A percentile compares a stretch with the other conserved stretches of the same genome.
phyloP scores from a whole-genome alignment of 2,797 vertebrate genomes.

The Balearica regulorum region DNA sequence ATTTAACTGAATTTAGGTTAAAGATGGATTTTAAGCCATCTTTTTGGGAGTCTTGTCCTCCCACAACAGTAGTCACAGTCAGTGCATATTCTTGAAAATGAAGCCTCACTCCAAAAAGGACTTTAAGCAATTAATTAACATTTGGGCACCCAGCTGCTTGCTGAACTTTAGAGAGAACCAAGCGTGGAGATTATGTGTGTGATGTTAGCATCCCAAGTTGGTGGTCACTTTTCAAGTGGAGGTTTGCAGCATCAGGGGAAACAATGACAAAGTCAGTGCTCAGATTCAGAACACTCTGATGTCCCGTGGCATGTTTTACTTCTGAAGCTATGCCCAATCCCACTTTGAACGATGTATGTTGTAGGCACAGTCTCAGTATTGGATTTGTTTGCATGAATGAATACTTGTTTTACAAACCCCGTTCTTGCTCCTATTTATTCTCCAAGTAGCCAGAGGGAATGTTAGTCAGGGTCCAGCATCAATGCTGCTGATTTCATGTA shows the following conservation, averaged over 20 bases:
- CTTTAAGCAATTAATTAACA: background rate
- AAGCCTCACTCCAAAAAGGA: background rate
- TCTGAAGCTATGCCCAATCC: background rate
- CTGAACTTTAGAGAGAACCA: background rate
- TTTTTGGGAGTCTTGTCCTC: background rate
- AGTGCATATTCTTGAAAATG: background rate
- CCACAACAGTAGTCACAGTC: background rate
- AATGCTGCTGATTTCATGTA: background rate
- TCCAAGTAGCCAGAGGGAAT: background rate
- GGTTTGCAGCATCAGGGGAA: background rate
- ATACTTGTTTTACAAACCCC: constrained; percentile 8
- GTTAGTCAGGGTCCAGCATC: background rate
- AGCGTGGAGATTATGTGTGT: background rate
- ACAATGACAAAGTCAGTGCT: background rate
- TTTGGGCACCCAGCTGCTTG: background rate
- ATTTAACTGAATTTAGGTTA: background rate
- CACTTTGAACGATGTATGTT: background rate
- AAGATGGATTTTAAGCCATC: background rate
- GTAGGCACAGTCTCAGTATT: background rate
- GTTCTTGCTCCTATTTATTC: background rate
- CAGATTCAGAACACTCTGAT: background rate
- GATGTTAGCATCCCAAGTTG: background rate
- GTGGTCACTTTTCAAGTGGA: background rate
- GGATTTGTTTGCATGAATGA: constrained; percentile 29
- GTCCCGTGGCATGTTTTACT: background rate